Evolutionary conservation across 2,113 vertebrate genomes (phyloP), one percentile per base, ranked within the genome.

Genomic region (Rhinogobius similis): DNA sequence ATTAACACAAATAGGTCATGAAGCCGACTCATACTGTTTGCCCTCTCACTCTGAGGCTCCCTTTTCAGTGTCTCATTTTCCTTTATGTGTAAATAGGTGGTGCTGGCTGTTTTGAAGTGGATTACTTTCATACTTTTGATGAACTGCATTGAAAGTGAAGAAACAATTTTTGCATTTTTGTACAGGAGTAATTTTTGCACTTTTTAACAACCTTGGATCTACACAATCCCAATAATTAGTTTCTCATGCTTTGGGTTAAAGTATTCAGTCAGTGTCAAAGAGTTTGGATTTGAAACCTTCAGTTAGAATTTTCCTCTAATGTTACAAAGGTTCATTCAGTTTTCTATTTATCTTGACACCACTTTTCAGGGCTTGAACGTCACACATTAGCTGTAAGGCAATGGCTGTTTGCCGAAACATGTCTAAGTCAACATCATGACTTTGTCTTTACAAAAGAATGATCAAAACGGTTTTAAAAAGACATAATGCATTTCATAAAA

Each of bases 21-120:
- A 61, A 61, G 58, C 16, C 58, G 21, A 61, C 7, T 38, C 20
- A 38, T 21, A 36, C 27, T 6, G 9, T n/a, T 73, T 55, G 50
- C 1, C 4, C 38, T 23, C 66, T 58, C 12, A 3, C 5, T 20
- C 48, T 58, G 39, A 39, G 8, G 9, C 4, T 62, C 5, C 12
- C 0, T 61, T 69, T 32, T 64, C 21, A 43, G 7, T 44, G 18
- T 43, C 4, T 48, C 36, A 63, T 14, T 14, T 48, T 65, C 18
- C 16, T 18, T 55, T 16, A 6, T n/a, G 59, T 11, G 26, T 20
- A 53, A 4, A 58, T 2, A 52, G 38, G 27, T 52, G 20, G 8
- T 66, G 66, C 48, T 68, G 48, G 5, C 43, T 38, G 62, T 70
- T 63, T 62, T 67, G 20, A 75, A 8, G 18, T 27, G 21, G 36